Percentiles rank a stretch among this genome's conserved stretches.
Evolutionary conservation across 2,888 invertebrate genomes (phyloP).

Genomic region (Agrotis clavis): DNA sequence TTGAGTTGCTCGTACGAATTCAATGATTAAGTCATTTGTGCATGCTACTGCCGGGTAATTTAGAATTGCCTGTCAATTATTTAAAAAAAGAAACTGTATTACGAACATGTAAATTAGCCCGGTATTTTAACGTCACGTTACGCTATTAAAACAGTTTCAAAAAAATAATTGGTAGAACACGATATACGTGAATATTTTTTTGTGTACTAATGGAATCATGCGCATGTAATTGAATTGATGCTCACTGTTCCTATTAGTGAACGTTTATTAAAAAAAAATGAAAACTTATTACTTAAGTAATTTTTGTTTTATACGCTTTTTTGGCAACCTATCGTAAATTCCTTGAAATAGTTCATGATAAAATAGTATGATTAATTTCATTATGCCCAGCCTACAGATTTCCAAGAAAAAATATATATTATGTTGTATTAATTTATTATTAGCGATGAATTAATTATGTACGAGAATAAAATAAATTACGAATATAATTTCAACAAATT

Average conservation of each 20-base stretch:
- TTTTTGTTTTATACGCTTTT: neutral
- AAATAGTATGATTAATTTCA: neutral
- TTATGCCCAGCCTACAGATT: neutral
- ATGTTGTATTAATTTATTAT: too few species aligned
- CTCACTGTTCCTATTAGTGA: neutral
- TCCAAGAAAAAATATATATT: neutral
- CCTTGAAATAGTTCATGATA: neutral
- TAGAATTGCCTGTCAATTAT: neutral
- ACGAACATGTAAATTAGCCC: slow-evolving; percentile 9
- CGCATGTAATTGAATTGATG: slow-evolving; percentile 12
- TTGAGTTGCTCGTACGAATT: neutral
- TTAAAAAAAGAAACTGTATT: neutral
- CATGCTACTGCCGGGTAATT: slow-evolving; percentile 26
- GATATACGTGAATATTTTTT: slow-evolving; percentile 3
- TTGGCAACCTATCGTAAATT: neutral
- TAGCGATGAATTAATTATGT: neutral
- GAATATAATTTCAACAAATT: neutral
- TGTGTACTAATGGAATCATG: neutral
- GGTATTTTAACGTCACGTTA: slow-evolving; percentile 7
- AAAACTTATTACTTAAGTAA: neutral
- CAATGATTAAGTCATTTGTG: slow-evolving; percentile 12
- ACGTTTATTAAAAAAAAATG: neutral
- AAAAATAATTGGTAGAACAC: slow-evolving; percentile 18
- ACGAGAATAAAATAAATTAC: neutral
- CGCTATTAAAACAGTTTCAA: slow-evolving; percentile 7